These are phyloP conservation scores for Lacerta bilineata DNA, from an alignment of 2,797 vertebrate species.

Conservation along the genomic window DNA sequence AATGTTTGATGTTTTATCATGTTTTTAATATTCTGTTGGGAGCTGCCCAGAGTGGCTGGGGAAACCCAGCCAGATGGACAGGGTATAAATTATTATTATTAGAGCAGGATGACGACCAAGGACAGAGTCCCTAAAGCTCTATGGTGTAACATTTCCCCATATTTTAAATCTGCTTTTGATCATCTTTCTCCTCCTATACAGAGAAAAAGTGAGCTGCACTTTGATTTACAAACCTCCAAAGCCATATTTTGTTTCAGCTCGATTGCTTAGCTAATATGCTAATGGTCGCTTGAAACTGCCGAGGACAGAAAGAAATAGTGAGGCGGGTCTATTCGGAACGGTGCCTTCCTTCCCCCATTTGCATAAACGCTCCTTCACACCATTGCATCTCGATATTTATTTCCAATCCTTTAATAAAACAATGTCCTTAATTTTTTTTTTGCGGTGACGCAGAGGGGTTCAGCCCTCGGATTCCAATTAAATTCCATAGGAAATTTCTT, in stretches of 20 bases:
- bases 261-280: constrained; percentile 1
- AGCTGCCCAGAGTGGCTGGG: no score
- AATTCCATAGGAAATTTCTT: constrained; percentile 41
- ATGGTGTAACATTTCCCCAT: no score
- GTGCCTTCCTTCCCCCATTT: constrained; percentile 30
- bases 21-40: no score
- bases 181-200: no score
- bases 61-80: no score
- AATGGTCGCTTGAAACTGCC: not conserved
- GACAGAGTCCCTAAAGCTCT: no score
- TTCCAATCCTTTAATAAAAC: constrained; percentile 55
- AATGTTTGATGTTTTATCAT: no score
- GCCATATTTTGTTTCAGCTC: constrained; percentile 36
- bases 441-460: constrained; percentile 5
- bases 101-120: no score
- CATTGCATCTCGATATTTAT: constrained; percentile 50
- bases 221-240: constrained; percentile 40
- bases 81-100: no score
- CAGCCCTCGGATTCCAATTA: constrained; percentile 36
- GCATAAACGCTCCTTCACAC: constrained; percentile 36
- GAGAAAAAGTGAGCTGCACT: not conserved
- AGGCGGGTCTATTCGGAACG: not conserved
- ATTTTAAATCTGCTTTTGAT: no score
- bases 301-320: constrained; percentile 28
- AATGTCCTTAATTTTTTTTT: constrained; percentile 33